Conservation (phyloP, 2,888 invertebrate genomes). For the Ditula angustiorana region DNA sequence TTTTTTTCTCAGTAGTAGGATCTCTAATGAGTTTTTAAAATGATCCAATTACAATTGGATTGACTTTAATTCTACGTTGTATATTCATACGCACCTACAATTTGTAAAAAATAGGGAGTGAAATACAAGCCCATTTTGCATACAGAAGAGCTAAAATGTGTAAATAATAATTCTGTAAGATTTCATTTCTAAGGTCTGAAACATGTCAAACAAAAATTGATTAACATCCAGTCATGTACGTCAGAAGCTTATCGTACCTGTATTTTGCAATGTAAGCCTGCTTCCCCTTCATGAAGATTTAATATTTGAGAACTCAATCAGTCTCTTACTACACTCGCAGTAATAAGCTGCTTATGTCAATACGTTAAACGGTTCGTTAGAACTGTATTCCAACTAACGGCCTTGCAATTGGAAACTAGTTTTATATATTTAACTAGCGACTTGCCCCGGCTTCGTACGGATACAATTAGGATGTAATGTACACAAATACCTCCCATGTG, state of each 20-base stretch:
- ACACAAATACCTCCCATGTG: too few relatives aligned
- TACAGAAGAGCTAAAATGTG: too few relatives aligned
- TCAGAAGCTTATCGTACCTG: neutral
- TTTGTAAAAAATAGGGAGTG: too few relatives aligned
- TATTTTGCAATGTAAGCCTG: neutral
- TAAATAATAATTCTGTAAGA: too few relatives aligned
- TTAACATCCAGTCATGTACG: neutral
- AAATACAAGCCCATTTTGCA: too few relatives aligned
- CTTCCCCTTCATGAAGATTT: neutral
- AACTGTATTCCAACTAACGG: neutral
- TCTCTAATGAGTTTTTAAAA: too few relatives aligned
- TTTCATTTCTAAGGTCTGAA: neutral
- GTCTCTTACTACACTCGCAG: slow-evolving; percentile 1
- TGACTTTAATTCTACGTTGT: too few relatives aligned
- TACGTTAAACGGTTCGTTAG: slow-evolving; percentile 47
- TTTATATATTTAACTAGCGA: neutral
- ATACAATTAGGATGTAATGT: neutral
- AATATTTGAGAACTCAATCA: slow-evolving; percentile 25
- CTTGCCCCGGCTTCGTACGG: neutral
- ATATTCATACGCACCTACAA: too few relatives aligned
- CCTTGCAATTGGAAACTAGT: slow-evolving; percentile 3
- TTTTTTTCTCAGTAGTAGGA: too few relatives aligned
- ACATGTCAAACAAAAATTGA: neutral
- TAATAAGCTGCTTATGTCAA: slow-evolving; percentile 24
- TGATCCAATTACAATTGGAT: too few relatives aligned